A percentile compares a stretch with the other conserved stretches of the same genome.
Conservation (phyloP, 2,113 vertebrate species). For the Rousettus leschenaultii region DNA sequence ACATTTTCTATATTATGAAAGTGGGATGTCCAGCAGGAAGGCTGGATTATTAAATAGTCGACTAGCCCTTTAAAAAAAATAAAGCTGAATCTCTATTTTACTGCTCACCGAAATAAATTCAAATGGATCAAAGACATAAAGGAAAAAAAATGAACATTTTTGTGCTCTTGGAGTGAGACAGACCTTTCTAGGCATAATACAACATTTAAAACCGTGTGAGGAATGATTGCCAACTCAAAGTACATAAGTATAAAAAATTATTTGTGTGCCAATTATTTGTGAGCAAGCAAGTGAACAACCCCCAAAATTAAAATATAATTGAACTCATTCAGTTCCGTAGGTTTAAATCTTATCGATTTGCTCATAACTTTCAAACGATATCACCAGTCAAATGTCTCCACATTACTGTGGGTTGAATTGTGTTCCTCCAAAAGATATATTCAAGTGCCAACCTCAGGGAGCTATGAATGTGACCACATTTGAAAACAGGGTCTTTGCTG, state of each 20-base stretch:
- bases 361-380: neutral
- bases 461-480: neutral
- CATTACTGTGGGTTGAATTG: neutral
- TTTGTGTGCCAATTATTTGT: neutral
- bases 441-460: neutral
- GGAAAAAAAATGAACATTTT: neutral
- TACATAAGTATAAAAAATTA: neutral
- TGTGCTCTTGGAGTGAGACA: neutral
- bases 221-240: neutral
- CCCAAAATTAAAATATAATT: neutral
- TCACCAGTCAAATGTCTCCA: neutral
- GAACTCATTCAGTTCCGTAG: neutral
- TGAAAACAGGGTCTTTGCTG: neutral
- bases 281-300: neutral
- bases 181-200: neutral
- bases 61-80: neutral
- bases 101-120: neutral
- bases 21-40: too few species aligned
- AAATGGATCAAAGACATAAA: neutral
- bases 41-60: neutral
- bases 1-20: neutral
- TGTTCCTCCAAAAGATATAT: neutral
- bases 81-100: neutral
- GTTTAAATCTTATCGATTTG: neutral
- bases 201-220: neutral